Percentiles rank a stretch among this genome's conserved stretches.
phyloP scores from a whole-genome alignment of 1,140 invertebrate species.

The Caligus rogercresseyi region DNA sequence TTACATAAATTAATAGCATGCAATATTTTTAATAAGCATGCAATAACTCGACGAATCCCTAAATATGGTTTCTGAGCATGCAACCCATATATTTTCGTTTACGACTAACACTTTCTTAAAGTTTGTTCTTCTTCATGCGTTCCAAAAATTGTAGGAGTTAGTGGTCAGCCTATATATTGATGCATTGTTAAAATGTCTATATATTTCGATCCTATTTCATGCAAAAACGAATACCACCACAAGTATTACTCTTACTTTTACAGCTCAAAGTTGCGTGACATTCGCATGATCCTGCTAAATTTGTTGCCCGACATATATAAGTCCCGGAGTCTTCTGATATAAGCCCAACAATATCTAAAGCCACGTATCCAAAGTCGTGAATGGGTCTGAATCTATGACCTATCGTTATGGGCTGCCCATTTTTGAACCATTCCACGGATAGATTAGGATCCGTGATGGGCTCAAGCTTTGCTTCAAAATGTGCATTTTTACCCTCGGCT shows the following conservation, averaged over 20 bases:
- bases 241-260: slow-evolving; percentile 25
- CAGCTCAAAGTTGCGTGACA: slow-evolving; percentile 40
- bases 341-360: slow-evolving; percentile 69
- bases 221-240: neutral
- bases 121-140: no score
- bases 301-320: slow-evolving; percentile 82
- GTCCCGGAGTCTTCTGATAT: slow-evolving; percentile 82
- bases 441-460: slow-evolving; percentile 85
- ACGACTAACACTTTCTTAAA: no score
- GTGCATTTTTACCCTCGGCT: slow-evolving; percentile 74
- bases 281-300: slow-evolving; percentile 44
- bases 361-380: slow-evolving; percentile 88
- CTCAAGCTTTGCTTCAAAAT: slow-evolving; percentile 93
- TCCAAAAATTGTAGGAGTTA: no score
- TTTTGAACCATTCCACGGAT: slow-evolving; percentile 84
- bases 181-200: no score
- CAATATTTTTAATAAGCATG: no score
- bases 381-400: slow-evolving; percentile 75
- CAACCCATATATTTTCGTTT: no score
- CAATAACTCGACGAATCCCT: no score
- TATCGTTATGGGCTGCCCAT: slow-evolving; percentile 66
- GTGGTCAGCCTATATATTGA: no score
- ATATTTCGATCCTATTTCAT: no score
- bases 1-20: no score
- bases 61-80: no score